Percentiles rank a stretch among this genome's conserved stretches.
Conservation (phyloP, 2,797 vertebrate species). For the Sebastes hubbsi region DNA sequence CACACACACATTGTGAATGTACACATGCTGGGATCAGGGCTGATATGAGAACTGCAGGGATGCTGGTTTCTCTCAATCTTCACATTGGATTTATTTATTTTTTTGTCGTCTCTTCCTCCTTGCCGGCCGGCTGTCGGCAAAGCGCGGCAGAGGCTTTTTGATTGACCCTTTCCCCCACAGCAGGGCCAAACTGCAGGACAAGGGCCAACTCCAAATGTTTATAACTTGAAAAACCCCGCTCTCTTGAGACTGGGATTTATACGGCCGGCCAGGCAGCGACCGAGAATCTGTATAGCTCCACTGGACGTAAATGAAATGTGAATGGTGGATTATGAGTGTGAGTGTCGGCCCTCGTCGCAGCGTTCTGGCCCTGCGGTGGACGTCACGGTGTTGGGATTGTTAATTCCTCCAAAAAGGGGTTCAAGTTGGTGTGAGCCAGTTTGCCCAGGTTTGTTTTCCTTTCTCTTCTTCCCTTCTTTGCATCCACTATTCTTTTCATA, state of each 20-base stretch:
- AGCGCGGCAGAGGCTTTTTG: slow-evolving; percentile 21
- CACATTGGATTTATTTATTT: slow-evolving; percentile 12
- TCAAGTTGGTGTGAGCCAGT: slow-evolving; percentile 79
- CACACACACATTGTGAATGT: slow-evolving; percentile 2
- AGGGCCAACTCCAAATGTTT: slow-evolving; percentile 31
- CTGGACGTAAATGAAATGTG: slow-evolving; percentile 17
- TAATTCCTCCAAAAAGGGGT: slow-evolving; percentile 24
- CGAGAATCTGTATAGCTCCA: background rate
- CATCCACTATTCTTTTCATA: background rate
- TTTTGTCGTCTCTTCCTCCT: slow-evolving; percentile 10
- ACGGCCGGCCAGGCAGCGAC: background rate
- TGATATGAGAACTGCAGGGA: slow-evolving; percentile 57
- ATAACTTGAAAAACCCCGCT: slow-evolving; percentile 21
- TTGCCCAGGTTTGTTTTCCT: slow-evolving; percentile 61
- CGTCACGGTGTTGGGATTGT: background rate
- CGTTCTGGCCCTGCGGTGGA: slow-evolving; percentile 54
- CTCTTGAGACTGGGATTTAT: background rate
- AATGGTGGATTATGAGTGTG: background rate
- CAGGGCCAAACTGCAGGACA: slow-evolving; percentile 54
- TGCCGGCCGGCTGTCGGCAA: slow-evolving; percentile 6
- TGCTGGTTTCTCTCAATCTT: slow-evolving; percentile 38
- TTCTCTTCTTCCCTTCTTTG: slow-evolving; percentile 17
- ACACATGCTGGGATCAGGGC: slow-evolving; percentile 74
- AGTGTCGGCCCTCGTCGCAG: background rate
- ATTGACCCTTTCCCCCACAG: slow-evolving; percentile 43